Percentiles rank a stretch among this genome's conserved stretches.
Evolutionary conservation across 2,113 vertebrate genomes (phyloP).

Genomic region (Triplophysa tibetana): DNA sequence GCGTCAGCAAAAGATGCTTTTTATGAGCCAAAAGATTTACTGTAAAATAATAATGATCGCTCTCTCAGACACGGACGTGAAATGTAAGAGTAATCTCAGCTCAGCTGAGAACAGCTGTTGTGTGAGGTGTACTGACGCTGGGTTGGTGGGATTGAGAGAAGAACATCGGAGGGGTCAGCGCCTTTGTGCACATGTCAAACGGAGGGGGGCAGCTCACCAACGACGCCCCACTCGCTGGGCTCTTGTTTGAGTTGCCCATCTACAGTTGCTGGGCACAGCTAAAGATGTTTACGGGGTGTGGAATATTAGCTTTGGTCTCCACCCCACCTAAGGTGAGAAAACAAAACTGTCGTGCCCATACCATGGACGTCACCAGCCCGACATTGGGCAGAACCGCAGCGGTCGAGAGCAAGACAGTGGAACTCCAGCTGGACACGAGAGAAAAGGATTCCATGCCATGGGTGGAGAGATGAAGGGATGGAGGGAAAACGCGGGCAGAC

Average conservation of each 20-base stretch:
- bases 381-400: not conserved
- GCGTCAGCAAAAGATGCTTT: not conserved
- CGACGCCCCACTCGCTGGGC: conserved; percentile 42
- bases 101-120: conserved; percentile 15
- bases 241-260: conserved; percentile 48
- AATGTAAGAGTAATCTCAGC: conserved; percentile 7
- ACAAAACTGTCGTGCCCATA: conserved; percentile 13
- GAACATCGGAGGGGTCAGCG: conserved; percentile 33
- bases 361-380: conserved; percentile 5
- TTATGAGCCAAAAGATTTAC: not conserved
- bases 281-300: conserved; percentile 17
- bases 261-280: conserved; percentile 10
- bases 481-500: not conserved
- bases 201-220: conserved; percentile 33
- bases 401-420: not conserved
- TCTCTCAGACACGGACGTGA: not conserved
- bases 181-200: conserved; percentile 50
- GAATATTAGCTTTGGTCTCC: not conserved
- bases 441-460: conserved; percentile 15
- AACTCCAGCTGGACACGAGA: not conserved
- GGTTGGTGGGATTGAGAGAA: conserved; percentile 23
- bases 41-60: not conserved
- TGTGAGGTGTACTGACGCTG: conserved; percentile 1
- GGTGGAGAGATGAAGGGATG: not conserved
- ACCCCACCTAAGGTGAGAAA: conserved; percentile 39